Conservation (phyloP, 2,113 vertebrate genomes). For the Paramisgurnus dabryanus region DNA sequence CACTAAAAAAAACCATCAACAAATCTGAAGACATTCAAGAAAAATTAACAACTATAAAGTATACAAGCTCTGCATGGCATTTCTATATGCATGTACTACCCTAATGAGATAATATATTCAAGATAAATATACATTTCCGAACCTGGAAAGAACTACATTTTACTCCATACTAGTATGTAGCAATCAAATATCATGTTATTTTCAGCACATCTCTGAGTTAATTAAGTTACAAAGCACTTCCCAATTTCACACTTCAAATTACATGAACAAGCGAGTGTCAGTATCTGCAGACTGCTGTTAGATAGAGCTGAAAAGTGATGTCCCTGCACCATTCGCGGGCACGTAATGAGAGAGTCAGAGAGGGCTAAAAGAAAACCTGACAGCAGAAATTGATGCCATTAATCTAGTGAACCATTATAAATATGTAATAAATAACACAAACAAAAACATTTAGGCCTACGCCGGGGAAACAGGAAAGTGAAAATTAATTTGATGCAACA, state of each 20-base stretch:
- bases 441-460: slow-evolving; percentile 33
- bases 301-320: slow-evolving; percentile 7
- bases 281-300: background rate
- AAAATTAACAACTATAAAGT: too few relatives aligned
- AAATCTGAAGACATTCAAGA: background rate
- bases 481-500: slow-evolving; percentile 35
- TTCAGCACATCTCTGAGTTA: background rate
- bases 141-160: too few relatives aligned
- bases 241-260: slow-evolving; percentile 8
- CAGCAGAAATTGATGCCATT: slow-evolving; percentile 34
- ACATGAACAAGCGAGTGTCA: background rate
- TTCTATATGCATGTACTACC: too few relatives aligned
- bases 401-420: slow-evolving; percentile 39
- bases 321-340: background rate
- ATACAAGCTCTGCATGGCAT: too few relatives aligned
- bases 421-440: slow-evolving; percentile 34
- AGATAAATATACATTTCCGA: too few relatives aligned
- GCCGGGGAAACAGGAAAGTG: slow-evolving; percentile 7
- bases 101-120: too few relatives aligned
- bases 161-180: background rate
- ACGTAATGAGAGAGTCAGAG: slow-evolving; percentile 34
- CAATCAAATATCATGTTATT: background rate
- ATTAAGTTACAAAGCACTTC: slow-evolving; percentile 6
- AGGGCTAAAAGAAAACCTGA: slow-evolving; percentile 38
- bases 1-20: background rate